A percentile compares a stretch with the other conserved stretches of the same genome.
phyloP scores from a whole-genome alignment of 92 coral and sea anemone species.

The Phenganax stokvisi region DNA sequence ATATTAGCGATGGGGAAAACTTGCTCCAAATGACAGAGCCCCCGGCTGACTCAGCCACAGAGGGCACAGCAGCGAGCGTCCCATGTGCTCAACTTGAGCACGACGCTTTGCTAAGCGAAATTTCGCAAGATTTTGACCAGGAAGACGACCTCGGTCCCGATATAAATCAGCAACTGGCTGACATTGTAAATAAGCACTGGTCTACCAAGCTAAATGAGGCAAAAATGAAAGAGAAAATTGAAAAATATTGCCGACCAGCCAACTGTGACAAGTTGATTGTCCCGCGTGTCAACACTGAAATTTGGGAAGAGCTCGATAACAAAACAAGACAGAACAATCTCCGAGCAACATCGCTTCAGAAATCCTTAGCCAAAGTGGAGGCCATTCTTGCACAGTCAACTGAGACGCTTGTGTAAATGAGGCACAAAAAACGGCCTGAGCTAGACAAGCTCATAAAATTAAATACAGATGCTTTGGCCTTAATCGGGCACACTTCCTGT shows the following conservation, averaged over 20 bases:
- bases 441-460: background rate
- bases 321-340: conserved; percentile 24
- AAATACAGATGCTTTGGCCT: conserved; percentile 11
- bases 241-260: conserved; percentile 31
- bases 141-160: conserved; percentile 37
- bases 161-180: conserved; percentile 39
- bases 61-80: conserved; percentile 19
- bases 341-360: conserved; percentile 21
- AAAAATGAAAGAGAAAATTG: conserved; percentile 29
- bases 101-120: conserved; percentile 38
- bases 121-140: conserved; percentile 36
- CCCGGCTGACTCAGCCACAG: conserved; percentile 31
- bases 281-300: conserved; percentile 33
- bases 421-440: conserved; percentile 24
- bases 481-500: background rate
- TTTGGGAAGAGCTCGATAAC: conserved; percentile 29
- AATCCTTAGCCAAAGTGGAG: conserved; percentile 18
- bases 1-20: conserved; percentile 26
- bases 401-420: conserved; percentile 26
- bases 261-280: conserved; percentile 42
- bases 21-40: conserved; percentile 28
- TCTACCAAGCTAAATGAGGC: conserved; percentile 24
- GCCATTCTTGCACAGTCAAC: conserved; percentile 32
- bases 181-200: conserved; percentile 31
- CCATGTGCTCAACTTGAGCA: conserved; percentile 34